These are phyloP conservation scores for Watsonalla binaria DNA, from an alignment of 2,888 invertebrate genomes.

Conservation along the genomic window DNA sequence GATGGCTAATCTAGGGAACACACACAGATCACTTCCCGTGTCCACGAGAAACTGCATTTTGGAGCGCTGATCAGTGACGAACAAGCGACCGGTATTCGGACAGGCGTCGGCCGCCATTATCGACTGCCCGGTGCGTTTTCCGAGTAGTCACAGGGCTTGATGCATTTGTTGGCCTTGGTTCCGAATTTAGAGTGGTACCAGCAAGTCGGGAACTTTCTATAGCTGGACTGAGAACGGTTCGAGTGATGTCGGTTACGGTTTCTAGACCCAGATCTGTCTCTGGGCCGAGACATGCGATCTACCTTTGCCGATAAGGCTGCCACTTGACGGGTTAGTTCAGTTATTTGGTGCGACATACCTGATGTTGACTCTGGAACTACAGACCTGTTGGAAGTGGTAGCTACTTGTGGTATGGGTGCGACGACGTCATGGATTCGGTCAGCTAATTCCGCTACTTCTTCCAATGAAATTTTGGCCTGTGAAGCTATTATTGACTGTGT, in stretches of 20 bases:
- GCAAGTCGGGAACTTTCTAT: no score
- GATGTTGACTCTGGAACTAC: no score
- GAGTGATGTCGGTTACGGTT: no score
- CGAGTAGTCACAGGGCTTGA: no score
- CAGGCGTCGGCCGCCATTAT: slow-evolving; percentile 6
- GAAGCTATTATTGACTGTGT: not conserved
- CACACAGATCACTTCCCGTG: slow-evolving; percentile 9
- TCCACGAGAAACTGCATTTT: slow-evolving; percentile 4
- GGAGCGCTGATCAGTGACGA: not conserved
- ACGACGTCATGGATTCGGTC: not conserved
- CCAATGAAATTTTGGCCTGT: not conserved
- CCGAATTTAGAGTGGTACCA: no score
- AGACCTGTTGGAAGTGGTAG: not conserved
- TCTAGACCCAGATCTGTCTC: no score
- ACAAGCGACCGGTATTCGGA: not conserved
- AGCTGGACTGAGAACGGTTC: no score
- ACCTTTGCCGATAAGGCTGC: not conserved
- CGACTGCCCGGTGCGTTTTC: not conserved
- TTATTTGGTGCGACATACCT: not conserved
- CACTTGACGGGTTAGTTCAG: not conserved
- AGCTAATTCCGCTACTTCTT: not conserved
- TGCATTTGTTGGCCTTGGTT: no score
- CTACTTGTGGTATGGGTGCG: not conserved
- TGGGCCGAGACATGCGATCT: not conserved
- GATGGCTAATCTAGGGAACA: slow-evolving; percentile 8